Base-by-base conservation (phyloP, 2,113 vertebrate genomes). In the Oophaga pumilio region DNA sequence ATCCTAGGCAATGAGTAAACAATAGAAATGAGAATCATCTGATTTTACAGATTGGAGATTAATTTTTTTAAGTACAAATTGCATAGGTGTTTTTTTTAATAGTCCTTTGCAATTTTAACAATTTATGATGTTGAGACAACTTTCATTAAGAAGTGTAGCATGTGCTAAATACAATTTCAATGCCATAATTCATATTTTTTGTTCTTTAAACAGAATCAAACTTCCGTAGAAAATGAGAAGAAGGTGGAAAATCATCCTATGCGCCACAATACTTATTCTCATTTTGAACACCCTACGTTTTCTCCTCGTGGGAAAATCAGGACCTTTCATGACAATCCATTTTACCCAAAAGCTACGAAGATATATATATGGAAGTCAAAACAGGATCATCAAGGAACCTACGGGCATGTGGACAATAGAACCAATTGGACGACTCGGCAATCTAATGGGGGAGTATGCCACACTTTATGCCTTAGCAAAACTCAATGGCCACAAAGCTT, bases 341-440 rank as follows among this genome's bases (percentile, higher is more conserved):
- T 12, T 26, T 12, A 68, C 9, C 24, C 2, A 24, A 4, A 6
- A 24, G 10, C 66, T 26, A 68, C 8, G 2, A 68, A 24, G 8
- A 1, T 9, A n/a, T 13, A n/a, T 1, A 26, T 26, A 26, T 26
- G 11, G 12, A 9, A 68, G 24, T 68, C 22, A 68, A 24, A 68
- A 24, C 24, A 26, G 11, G 6, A 43, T 33, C 28, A 49, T 8
- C 28, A 14, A 49, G 26, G 0, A 10, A 13, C 69, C 17, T 43
- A 73, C 69, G 28, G 69, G 69, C 2, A 73, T 73, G 33, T 73
- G 69, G 69, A 73, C 69, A 73, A 73, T 73, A 43, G n/a, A 73
- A 8, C 28, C 69, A 18, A 73, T 43, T 8, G 69, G 69, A 9
- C 26, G 69, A 73, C 33, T 73, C 17, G 69, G 69, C 15, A 73